Evolutionary conservation across 2,797 vertebrate genomes (phyloP).

Genomic region (Gymnocypris eckloni): DNA sequence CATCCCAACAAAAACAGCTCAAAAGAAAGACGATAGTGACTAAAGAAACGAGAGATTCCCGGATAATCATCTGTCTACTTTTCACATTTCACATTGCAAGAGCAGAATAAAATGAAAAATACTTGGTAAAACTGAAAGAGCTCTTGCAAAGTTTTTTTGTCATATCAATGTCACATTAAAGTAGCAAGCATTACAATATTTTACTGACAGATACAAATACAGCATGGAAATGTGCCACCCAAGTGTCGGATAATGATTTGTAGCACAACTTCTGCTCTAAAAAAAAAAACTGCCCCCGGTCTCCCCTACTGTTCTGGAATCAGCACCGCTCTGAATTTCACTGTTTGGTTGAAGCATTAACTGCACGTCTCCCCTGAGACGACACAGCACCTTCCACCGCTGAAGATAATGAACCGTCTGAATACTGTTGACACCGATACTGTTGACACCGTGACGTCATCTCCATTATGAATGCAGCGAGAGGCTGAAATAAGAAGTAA

Average conservation of each 20-base stretch:
- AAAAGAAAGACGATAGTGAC: neutral
- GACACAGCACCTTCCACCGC: neutral
- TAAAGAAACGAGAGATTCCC: neutral
- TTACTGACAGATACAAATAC: neutral
- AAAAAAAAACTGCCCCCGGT: neutral
- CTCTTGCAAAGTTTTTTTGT: neutral
- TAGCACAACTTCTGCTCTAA: neutral
- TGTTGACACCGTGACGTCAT: conserved; percentile 5
- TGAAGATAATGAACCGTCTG: conserved; percentile 31
- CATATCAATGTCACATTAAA: neutral
- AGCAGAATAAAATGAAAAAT: neutral
- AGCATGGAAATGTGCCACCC: neutral
- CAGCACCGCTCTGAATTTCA: conserved; percentile 5
- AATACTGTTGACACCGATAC: conserved; percentile 19
- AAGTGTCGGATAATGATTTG: neutral
- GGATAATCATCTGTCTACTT: too few species aligned
- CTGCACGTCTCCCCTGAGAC: conserved; percentile 29
- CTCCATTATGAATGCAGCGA: neutral
- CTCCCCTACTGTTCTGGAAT: conserved; percentile 25
- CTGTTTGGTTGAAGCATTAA: conserved; percentile 2
- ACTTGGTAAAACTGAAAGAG: neutral
- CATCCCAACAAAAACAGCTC: neutral
- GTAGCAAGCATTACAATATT: neutral
- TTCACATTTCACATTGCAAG: neutral
- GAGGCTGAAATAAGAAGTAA: conserved; percentile 15